phyloP scores from a whole-genome alignment of 2,888 invertebrate species.

The Tinea trinotella region DNA sequence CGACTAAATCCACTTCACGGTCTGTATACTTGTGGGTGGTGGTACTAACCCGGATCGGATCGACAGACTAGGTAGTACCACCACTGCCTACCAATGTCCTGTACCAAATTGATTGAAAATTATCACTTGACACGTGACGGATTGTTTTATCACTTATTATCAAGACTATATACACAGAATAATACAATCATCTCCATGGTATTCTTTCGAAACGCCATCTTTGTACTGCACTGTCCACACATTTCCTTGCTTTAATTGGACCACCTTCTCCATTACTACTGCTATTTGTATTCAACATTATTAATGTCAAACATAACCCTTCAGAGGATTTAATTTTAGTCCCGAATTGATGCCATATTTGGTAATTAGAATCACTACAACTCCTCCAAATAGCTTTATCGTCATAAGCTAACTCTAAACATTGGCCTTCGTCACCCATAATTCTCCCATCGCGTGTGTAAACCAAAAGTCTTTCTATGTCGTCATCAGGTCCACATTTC shows the following conservation, averaged over 20 bases:
- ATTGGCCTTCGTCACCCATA: conserved; percentile 91
- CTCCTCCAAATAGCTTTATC: conserved; percentile 79
- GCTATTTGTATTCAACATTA: conserved; percentile 30
- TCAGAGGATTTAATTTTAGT: conserved; percentile 45
- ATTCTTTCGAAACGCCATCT: conserved; percentile 79
- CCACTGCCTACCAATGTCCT: no score
- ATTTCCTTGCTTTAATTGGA: conserved; percentile 72
- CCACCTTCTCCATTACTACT: conserved; percentile 38
- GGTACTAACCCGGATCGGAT: no score
- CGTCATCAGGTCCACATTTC: conserved; percentile 72
- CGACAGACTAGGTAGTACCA: no score
- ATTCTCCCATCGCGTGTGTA: conserved; percentile 78
- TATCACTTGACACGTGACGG: no score
- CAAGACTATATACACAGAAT: no score
- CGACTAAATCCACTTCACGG: no score
- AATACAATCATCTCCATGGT: conserved; percentile 75
- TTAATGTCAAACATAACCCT: conserved; percentile 46
- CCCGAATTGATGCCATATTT: conserved; percentile 77
- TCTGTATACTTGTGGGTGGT: no score
- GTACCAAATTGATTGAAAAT: no score
- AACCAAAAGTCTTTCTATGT: conserved; percentile 79
- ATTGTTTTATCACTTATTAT: no score
- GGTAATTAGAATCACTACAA: conserved; percentile 77
- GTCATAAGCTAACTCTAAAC: conserved; percentile 79
- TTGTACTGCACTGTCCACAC: conserved; percentile 72